Evolutionary conservation across 2,797 vertebrate species (phyloP).

Genomic region (Phylloscopus collybita): DNA sequence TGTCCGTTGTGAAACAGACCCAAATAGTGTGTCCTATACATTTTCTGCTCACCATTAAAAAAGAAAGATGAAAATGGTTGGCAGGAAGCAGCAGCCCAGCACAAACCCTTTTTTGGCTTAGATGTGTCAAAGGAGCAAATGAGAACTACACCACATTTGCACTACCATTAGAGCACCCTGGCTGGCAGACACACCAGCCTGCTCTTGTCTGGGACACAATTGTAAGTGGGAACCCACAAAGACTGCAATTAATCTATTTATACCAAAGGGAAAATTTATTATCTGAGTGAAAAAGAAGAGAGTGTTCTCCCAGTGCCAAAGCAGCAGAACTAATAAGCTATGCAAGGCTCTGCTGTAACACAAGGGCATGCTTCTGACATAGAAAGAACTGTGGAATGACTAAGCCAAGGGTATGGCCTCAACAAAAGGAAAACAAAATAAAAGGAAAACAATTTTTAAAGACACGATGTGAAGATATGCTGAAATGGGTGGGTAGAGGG

Average conservation of each 20-base stretch:
- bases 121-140: not conserved
- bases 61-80: not conserved
- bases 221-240: not conserved
- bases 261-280: not conserved
- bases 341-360: not conserved
- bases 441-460: not conserved
- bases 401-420: not conserved
- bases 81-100: not conserved
- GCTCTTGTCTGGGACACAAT: not conserved
- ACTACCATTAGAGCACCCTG: not conserved
- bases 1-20: not conserved
- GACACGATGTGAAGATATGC: not conserved
- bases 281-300: not conserved
- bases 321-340: not conserved
- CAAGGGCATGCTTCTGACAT: not conserved
- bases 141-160: not conserved
- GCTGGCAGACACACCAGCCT: not conserved
- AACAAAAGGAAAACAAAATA: not conserved
- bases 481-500: not conserved
- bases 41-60: not conserved
- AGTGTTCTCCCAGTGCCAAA: not conserved
- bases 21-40: not conserved
- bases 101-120: not conserved
- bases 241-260: not conserved
- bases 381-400: not conserved